phyloP scores from a whole-genome alignment of 1,140 invertebrate species.

The Drosophila subpulchrella region DNA sequence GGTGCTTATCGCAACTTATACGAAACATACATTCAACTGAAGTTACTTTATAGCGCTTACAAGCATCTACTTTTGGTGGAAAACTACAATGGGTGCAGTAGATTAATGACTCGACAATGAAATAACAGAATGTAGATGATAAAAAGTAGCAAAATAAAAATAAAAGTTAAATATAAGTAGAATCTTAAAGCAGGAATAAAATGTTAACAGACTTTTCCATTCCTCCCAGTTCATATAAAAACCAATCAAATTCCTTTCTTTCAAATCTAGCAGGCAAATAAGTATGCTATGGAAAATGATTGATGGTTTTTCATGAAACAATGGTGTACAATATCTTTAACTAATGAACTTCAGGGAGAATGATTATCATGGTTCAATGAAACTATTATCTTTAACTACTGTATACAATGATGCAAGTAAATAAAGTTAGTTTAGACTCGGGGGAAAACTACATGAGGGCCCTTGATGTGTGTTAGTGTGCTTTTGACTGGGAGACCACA shows the following conservation, averaged over 20 bases:
- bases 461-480: constrained; percentile 55
- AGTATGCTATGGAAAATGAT: not conserved
- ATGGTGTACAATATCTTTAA: not conserved
- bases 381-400: not conserved
- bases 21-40: constrained; percentile 10
- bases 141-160: not conserved
- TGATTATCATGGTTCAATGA: not conserved
- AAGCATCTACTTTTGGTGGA: constrained; percentile 13
- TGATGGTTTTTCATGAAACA: not conserved
- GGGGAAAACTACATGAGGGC: constrained; percentile 31
- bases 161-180: not conserved
- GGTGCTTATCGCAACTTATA: constrained; percentile 22
- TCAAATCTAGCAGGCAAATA: not conserved
- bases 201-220: not conserved
- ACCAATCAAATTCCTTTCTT: no score
- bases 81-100: constrained; percentile 23
- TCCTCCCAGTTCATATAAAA: no score
- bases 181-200: not conserved
- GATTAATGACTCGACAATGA: not conserved
- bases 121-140: not conserved
- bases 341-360: not conserved
- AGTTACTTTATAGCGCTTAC: constrained; percentile 4
- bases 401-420: not conserved
- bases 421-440: not conserved
- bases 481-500: constrained; percentile 51